phyloP scores from a whole-genome alignment of 2,888 invertebrate species.

The Spilarctia lutea region DNA sequence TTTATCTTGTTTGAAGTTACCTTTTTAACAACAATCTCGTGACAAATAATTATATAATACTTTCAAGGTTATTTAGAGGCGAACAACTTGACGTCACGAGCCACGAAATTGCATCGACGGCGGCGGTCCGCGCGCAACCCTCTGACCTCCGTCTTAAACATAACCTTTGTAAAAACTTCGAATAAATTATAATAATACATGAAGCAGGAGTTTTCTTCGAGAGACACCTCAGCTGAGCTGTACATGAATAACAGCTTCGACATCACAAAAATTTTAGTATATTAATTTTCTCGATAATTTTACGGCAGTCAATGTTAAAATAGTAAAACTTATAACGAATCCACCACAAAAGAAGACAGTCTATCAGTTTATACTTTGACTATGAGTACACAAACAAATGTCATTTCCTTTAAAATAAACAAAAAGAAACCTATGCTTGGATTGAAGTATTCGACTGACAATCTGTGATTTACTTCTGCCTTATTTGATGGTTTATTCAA shows the following conservation, averaged over 20 bases:
- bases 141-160: too few relatives aligned
- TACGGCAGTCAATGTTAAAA: background rate
- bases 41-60: background rate
- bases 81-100: too few relatives aligned
- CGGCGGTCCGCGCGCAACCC: too few relatives aligned
- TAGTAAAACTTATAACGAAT: background rate
- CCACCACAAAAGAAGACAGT: background rate
- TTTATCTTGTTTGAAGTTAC: background rate
- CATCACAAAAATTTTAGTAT: background rate
- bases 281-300: background rate
- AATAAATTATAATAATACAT: too few relatives aligned
- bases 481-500: background rate
- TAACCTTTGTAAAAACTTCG: too few relatives aligned
- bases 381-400: background rate
- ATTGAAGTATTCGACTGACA: too few relatives aligned
- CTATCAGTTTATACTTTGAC: background rate
- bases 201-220: too few relatives aligned
- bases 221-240: too few relatives aligned
- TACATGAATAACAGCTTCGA: too few relatives aligned
- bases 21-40: background rate
- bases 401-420: background rate
- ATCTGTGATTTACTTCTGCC: background rate
- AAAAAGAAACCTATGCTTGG: too few relatives aligned
- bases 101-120: too few relatives aligned
- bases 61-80: too few relatives aligned